Conservation (phyloP, 2,113 vertebrate genomes). For the Mastomys natalensis region DNA sequence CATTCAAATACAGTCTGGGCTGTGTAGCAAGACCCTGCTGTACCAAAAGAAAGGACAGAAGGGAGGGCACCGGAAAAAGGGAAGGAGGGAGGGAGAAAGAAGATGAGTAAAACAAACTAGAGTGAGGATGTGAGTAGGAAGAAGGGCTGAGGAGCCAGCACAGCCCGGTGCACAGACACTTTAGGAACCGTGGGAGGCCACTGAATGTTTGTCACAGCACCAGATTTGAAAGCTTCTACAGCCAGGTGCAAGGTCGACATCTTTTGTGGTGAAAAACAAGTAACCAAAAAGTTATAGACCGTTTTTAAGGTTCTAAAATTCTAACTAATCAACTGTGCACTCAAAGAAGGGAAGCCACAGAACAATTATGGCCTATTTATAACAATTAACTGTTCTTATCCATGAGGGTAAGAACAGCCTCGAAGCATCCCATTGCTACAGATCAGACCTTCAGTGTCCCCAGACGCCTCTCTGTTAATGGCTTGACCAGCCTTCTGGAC, state of each 20-base stretch:
- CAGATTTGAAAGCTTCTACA: slow-evolving; percentile 12
- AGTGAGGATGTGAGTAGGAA: not conserved
- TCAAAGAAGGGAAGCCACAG: slow-evolving; percentile 26
- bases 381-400: too few species aligned
- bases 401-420: not conserved
- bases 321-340: slow-evolving; percentile 23
- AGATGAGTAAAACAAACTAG: not conserved
- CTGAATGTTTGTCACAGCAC: not conserved
- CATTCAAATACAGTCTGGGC: not conserved
- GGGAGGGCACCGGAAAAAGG: not conserved
- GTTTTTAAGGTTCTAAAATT: slow-evolving; percentile 42
- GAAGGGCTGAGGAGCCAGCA: not conserved
- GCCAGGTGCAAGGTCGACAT: not conserved
- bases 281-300: not conserved
- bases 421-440: not conserved
- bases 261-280: not conserved
- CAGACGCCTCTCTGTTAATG: not conserved
- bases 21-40: not conserved
- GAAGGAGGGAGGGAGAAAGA: too few species aligned
- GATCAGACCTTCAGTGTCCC: not conserved
- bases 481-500: not conserved
- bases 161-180: not conserved
- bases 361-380: not conserved
- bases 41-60: not conserved
- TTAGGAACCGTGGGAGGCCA: not conserved